Evolutionary conservation across 2,797 vertebrate genomes (phyloP), one percentile per base, ranked within the genome.

Genomic region (Sorex maritimensis): DNA sequence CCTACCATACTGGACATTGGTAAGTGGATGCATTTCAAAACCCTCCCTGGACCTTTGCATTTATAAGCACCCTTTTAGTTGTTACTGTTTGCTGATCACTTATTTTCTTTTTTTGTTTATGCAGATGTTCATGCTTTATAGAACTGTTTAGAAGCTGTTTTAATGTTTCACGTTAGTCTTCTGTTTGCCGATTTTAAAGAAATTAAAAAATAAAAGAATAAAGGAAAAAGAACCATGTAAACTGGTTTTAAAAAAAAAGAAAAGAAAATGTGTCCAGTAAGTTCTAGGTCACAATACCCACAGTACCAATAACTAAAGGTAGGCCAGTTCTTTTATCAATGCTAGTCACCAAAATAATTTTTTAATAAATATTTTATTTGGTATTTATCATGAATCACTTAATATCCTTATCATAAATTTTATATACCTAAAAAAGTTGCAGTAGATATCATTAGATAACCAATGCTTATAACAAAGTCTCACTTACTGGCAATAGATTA

Each of bases 91-190:
- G 94, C 96, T 92, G 71, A 28, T 84, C 75, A 83, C 82, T 96
- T 91, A n/a, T 94, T 95, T 96, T 96, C 91, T 97, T 98, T 97
- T 97, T 94, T 97, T 94, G 96, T 95, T 97, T 96, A 96, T 96
- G 96, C 94, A 96, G 96, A 95, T 97, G 95, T 95, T 95, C 38
- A 91, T 97, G 94, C 95, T 79, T 95, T 74, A 78, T 19, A 81
- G n/a, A 46, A 26, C 49, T 90, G 88, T 88, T 73, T 81, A 86
- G 38, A 92, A 17, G 3, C n/a, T 41, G 8, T 86, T 92, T 88
- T 93, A 63, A 65, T 94, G 89, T 94, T 92, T 90, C 65, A 58
- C 61, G 52, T 92, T 92, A 88, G 75, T 79, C 69, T 85, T 90
- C 28, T 83, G 3, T 91, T 78, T 85, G 65, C 34, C 34, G 79